These are phyloP conservation scores for Ianthella basta DNA, from an alignment of 37 sponge, comb jelly and placozoan genomes.

Conservation along the genomic window DNA sequence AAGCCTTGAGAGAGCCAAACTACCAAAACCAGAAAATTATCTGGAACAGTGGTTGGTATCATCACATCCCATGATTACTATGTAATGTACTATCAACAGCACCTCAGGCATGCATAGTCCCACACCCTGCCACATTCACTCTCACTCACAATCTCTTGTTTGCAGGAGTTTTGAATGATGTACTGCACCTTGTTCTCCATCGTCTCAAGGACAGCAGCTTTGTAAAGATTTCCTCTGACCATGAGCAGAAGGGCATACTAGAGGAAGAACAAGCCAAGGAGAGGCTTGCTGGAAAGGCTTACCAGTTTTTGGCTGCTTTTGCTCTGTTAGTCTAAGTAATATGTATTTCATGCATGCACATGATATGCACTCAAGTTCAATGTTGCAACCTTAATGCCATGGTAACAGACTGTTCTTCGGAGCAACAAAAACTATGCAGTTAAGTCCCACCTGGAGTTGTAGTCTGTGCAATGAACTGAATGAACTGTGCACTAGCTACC, in stretches of 20 bases:
- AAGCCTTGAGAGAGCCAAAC: slow-evolving; percentile 35
- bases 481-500: too few species aligned
- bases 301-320: slow-evolving; percentile 22
- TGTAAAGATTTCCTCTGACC: not conserved
- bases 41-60: slow-evolving; percentile 49
- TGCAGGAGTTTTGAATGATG: slow-evolving; percentile 35
- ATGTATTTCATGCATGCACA: not conserved
- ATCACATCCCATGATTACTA: too few species aligned
- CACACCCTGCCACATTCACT: not conserved
- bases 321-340: not conserved
- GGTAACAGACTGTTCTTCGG: too few species aligned
- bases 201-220: not conserved
- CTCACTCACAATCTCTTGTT: not conserved
- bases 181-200: slow-evolving; percentile 11
- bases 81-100: too few species aligned
- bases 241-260: not conserved
- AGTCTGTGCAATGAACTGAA: too few species aligned
- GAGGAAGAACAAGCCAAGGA: not conserved
- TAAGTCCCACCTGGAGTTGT: too few species aligned
- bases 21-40: slow-evolving; percentile 49
- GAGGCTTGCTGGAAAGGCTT: slow-evolving; percentile 13
- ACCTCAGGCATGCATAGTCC: too few species aligned
- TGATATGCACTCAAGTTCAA: too few species aligned
- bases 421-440: too few species aligned
- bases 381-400: too few species aligned